phyloP scores from a whole-genome alignment of 2,113 vertebrate genomes.

The Neofelis nebulosa region DNA sequence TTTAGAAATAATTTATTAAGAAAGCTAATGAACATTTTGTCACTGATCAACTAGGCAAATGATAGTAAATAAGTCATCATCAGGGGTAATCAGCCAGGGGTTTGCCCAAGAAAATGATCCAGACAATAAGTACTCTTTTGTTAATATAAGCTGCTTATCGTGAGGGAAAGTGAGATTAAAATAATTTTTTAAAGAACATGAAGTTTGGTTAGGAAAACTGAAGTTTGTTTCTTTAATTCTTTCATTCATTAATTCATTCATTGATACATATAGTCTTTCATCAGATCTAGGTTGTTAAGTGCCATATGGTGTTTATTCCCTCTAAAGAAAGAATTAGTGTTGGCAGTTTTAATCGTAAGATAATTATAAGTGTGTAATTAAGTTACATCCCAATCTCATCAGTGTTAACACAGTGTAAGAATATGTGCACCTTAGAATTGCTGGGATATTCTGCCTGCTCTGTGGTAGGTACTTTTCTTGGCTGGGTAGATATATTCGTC shows the following conservation, averaged over 20 bases:
- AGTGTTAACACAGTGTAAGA: background rate
- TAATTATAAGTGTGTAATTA: background rate
- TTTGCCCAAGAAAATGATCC: background rate
- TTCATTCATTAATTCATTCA: slow-evolving; percentile 27
- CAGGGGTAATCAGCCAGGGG: background rate
- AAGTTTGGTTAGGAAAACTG: slow-evolving; percentile 30
- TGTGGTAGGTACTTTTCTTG: background rate
- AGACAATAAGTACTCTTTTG: background rate
- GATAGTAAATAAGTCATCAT: background rate
- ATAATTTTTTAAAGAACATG: background rate
- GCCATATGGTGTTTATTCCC: background rate
- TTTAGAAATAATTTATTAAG: slow-evolving; percentile 26
- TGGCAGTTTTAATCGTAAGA: background rate
- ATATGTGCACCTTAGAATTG: background rate
- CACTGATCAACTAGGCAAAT: background rate
- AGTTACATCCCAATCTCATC: background rate
- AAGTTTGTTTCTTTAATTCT: background rate
- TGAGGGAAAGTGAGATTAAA: background rate
- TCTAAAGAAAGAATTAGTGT: background rate
- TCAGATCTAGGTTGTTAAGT: background rate
- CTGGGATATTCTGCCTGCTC: background rate
- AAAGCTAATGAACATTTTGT: slow-evolving; percentile 46
- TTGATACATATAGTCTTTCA: background rate
- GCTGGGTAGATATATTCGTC: background rate
- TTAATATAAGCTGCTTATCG: background rate